These are phyloP conservation scores for Hirtodrosophila cameraria DNA, from an alignment of 2,888 invertebrate genomes.

Conservation along the genomic window DNA sequence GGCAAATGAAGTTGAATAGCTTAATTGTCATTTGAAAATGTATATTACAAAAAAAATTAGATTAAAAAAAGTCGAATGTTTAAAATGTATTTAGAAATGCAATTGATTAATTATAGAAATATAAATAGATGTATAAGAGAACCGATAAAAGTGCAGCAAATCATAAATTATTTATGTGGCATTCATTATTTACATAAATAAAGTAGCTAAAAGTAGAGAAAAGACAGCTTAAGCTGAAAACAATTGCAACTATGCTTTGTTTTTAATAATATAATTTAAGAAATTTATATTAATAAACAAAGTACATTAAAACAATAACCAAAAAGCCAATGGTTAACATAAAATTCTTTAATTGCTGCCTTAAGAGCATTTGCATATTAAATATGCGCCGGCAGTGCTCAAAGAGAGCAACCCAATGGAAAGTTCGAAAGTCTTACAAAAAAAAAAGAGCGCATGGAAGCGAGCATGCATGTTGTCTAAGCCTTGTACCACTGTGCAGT, in stretches of 20 bases:
- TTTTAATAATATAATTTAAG: too few relatives aligned
- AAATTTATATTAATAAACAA: background rate
- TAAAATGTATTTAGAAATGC: too few relatives aligned
- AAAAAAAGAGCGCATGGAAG: slow-evolving; percentile 62
- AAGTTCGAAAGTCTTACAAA: slow-evolving; percentile 41
- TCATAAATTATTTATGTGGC: too few relatives aligned
- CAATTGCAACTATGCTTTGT: too few relatives aligned
- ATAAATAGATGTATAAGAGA: too few relatives aligned
- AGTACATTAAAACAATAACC: background rate
- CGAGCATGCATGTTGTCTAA: slow-evolving; percentile 16
- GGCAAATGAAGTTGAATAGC: slow-evolving; percentile 3
- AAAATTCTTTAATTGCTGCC: slow-evolving; percentile 21
- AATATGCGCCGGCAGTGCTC: slow-evolving; percentile 35
- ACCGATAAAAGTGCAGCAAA: too few relatives aligned
- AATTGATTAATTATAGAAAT: too few relatives aligned
- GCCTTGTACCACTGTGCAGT: slow-evolving; percentile 56
- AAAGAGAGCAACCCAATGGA: slow-evolving; percentile 15
- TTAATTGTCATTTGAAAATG: slow-evolving; percentile 1
- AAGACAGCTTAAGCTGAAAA: too few relatives aligned
- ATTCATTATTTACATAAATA: too few relatives aligned
- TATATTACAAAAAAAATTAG: too few relatives aligned
- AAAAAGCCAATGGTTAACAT: slow-evolving; percentile 12
- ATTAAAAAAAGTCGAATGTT: too few relatives aligned
- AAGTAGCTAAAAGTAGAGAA: too few relatives aligned
- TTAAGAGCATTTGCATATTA: slow-evolving; percentile 52